Evolutionary conservation across 2,797 vertebrate genomes (phyloP), one percentile per base, ranked within the genome.

Genomic region (Spondyliosoma cantharus): DNA sequence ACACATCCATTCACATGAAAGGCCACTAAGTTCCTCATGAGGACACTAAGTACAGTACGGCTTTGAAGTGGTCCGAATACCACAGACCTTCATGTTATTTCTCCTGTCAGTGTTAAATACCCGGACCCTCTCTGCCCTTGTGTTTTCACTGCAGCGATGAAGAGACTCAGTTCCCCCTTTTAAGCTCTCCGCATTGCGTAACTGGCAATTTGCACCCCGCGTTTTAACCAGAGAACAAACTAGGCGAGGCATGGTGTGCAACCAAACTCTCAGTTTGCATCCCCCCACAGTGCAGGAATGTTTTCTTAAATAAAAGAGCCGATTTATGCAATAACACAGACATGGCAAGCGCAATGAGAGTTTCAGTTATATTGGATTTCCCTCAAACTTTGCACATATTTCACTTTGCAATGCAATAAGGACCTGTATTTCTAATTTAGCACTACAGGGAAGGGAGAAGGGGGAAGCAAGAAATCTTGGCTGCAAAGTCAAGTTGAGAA

Each of bases 231-330:
- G 68, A 87, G 80, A 72, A 83, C 75, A 90, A 83, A 82, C 27
- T 56, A 79, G 74, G 48, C 32, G 32, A 74, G 76, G 66, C 48
- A 63, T 60, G 29, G 77, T 80, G 70, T 76, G 79, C 82, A 78
- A 77, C 85, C 82, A 49, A 71, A 83, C 71, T 71, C 78, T 74
- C 27, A 63, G 76, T 83, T 84, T 78, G 76, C 52, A 16, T 60
- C 59, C 59, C 83, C 84, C 83, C 24, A 5, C 82, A 20, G 84
- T 56, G 70, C 71, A 74, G 61, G 80, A 81, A 80, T 90, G 86
- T 91, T 92, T 92, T 91, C 70, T 85, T 78, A 77, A 87, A 85
- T 76, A 82, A 85, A 49, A 46, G 84, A 83, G 60, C 58, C 15
- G 37, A 85, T 91, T 91, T 89, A 81, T 87, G 83, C 61, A 88